Conservation (phyloP, 2,113 vertebrate species). For the Alouatta palliata region DNA sequence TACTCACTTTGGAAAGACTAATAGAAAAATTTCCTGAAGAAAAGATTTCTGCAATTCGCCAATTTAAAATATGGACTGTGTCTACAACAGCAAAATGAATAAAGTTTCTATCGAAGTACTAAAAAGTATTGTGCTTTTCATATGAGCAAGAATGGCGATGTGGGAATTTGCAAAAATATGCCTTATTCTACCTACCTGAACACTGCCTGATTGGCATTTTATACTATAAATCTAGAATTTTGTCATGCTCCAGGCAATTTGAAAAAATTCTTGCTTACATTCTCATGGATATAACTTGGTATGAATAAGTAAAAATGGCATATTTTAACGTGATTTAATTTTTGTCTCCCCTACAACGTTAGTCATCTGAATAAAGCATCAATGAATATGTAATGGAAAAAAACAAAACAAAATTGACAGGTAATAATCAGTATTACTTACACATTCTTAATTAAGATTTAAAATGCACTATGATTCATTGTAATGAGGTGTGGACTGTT, state of each 20-base stretch:
- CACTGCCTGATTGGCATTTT: background rate
- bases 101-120: conserved; percentile 6
- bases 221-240: conserved; percentile 48
- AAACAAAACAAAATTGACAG: background rate
- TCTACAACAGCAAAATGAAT: background rate
- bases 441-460: conserved; percentile 17
- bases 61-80: background rate
- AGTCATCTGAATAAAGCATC: conserved; percentile 59
- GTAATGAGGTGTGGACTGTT: background rate
- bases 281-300: background rate
- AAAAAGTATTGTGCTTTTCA: background rate
- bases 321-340: conserved; percentile 34
- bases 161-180: conserved; percentile 26
- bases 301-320: background rate
- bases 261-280: conserved; percentile 26
- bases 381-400: conserved; percentile 18
- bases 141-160: background rate
- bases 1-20: conserved; percentile 20
- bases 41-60: conserved; percentile 22
- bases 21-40: conserved; percentile 24
- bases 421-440: background rate
- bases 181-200: conserved; percentile 24
- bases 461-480: background rate
- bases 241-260: conserved; percentile 22
- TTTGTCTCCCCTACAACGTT: conserved; percentile 2